A percentile compares a stretch with the other conserved stretches of the same genome.
Evolutionary conservation across 2,797 vertebrate species (phyloP).

Genomic region (Clarias laeviceps): DNA sequence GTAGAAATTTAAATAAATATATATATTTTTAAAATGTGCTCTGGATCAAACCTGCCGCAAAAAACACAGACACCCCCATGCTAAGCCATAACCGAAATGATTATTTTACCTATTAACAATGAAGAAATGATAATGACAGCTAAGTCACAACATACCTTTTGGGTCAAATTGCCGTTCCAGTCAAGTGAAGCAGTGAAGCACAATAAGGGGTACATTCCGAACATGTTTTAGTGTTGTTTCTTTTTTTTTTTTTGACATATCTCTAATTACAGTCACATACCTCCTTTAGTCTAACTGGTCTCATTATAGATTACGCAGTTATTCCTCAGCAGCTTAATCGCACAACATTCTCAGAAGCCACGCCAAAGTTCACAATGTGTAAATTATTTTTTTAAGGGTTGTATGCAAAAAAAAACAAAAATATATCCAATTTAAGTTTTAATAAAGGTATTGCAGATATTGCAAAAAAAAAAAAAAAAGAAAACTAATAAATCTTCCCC

Average conservation of each 20-base stretch:
- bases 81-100: neutral
- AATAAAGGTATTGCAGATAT: neutral
- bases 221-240: neutral
- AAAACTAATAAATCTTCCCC: neutral
- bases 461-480: neutral
- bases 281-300: neutral
- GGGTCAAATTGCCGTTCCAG: neutral
- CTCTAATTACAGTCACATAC: slow-evolving; percentile 1
- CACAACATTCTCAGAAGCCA: slow-evolving; percentile 7
- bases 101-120: neutral
- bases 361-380: neutral
- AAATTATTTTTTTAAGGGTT: neutral
- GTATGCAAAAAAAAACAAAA: too few species aligned
- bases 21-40: neutral
- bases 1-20: too few species aligned
- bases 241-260: neutral
- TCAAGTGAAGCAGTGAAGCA: neutral
- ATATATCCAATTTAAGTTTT: neutral
- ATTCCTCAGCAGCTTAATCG: neutral
- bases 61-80: neutral
- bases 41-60: neutral
- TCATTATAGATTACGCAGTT: neutral
- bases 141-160: neutral
- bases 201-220: neutral
- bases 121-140: neutral